A percentile compares a stretch with the other conserved stretches of the same genome.
phyloP scores from a whole-genome alignment of 2,888 invertebrate species.

The Nomada lathburiana region DNA sequence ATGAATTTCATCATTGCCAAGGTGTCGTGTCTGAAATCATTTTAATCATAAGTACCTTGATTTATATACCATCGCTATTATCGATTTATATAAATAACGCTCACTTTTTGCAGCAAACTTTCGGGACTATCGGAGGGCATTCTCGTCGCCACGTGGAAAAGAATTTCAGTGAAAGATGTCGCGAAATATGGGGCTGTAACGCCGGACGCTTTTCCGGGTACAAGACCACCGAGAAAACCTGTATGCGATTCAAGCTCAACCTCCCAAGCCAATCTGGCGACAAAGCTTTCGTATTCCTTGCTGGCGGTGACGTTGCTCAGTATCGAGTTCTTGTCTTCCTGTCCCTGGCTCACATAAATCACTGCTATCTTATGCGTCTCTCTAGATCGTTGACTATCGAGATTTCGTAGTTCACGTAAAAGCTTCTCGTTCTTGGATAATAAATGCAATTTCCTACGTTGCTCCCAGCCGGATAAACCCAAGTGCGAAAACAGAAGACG shows the following conservation, averaged over 20 bases:
- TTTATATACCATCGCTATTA: not conserved
- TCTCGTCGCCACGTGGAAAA: constrained; percentile 99
- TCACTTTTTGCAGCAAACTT: constrained; percentile 93
- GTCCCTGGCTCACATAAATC: constrained; percentile 98
- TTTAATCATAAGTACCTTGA: not conserved
- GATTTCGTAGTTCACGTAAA: constrained; percentile 94
- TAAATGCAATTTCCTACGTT: constrained; percentile 93
- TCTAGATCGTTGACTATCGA: constrained; percentile 95
- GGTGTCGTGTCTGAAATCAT: constrained; percentile 91
- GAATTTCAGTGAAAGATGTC: constrained; percentile 95
- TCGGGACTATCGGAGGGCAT: constrained; percentile 97
- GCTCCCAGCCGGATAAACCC: constrained; percentile 95
- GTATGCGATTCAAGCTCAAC: constrained; percentile 97
- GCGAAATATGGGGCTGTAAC: constrained; percentile 97
- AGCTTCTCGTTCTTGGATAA: constrained; percentile 95
- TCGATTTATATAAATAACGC: not conserved
- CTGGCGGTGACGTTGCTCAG: constrained; percentile 96
- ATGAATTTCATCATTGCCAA: constrained; percentile 99
- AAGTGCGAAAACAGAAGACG: constrained; percentile 96
- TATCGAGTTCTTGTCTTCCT: constrained; percentile 98
- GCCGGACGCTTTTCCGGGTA: constrained; percentile 95
- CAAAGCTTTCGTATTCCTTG: constrained; percentile 95
- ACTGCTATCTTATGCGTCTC: constrained; percentile 99
- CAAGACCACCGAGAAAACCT: constrained; percentile 97
- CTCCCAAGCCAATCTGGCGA: constrained; percentile 91